Conservation (phyloP, 2,888 invertebrate species). For the Embidobia sp. region DNA sequence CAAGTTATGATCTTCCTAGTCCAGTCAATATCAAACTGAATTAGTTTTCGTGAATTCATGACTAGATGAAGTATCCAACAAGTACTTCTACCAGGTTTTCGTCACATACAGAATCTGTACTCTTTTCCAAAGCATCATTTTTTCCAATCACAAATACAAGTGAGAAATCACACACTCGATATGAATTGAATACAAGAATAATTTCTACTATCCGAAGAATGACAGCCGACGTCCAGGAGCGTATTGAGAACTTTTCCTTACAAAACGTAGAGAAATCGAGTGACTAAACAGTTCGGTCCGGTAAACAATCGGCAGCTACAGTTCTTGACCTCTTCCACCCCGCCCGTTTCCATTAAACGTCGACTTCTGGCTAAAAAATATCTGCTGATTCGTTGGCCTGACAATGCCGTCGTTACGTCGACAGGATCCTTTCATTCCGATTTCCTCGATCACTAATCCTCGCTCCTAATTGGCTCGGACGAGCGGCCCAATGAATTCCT, state of each 20-base stretch:
- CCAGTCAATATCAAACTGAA: no score
- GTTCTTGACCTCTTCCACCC: background rate
- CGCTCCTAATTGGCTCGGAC: slow-evolving; percentile 52
- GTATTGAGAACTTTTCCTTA: slow-evolving; percentile 5
- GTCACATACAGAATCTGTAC: no score
- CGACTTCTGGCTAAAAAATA: slow-evolving; percentile 34
- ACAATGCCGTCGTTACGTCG: slow-evolving; percentile 67
- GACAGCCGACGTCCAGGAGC: background rate
- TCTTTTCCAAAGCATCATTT: no score
- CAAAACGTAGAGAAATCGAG: background rate
- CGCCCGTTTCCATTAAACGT: slow-evolving; percentile 1
- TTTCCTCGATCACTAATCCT: slow-evolving; percentile 62
- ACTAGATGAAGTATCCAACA: no score
- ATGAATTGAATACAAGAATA: no score
- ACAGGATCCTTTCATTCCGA: slow-evolving; percentile 65
- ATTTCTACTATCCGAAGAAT: no score
- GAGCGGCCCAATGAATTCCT: slow-evolving; percentile 47
- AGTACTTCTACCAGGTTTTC: no score
- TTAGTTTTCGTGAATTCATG: no score
- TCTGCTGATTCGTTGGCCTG: slow-evolving; percentile 26
- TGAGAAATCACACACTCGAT: no score
- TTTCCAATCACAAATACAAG: no score
- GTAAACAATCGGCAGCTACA: background rate
- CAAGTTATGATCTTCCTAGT: no score
- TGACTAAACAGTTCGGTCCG: background rate